These are phyloP conservation scores for Phymorhynchus buccinoides DNA, from an alignment of 1,140 invertebrate genomes.

Conservation along the genomic window DNA sequence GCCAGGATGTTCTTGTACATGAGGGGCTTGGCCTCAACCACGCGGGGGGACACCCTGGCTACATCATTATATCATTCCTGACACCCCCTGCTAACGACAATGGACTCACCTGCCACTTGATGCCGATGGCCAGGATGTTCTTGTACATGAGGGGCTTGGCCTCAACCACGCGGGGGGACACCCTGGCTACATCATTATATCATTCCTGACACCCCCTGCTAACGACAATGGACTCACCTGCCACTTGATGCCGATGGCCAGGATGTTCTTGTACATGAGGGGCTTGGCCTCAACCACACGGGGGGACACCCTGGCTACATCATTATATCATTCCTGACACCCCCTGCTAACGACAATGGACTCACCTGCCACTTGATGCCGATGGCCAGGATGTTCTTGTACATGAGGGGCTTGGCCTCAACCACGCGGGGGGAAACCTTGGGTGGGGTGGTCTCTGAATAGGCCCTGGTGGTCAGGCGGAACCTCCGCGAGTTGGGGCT, in stretches of 20 bases:
- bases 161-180: constrained; percentile 82
- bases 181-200: no score
- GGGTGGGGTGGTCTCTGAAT: constrained; percentile 82
- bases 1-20: constrained; percentile 74
- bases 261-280: constrained; percentile 72
- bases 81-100: no score
- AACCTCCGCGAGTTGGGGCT: constrained; percentile 82
- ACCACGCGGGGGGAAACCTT: constrained; percentile 83
- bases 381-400: constrained; percentile 76
- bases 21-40: constrained; percentile 82
- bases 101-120: constrained; percentile 87
- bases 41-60: constrained; percentile 81
- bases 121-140: constrained; percentile 77
- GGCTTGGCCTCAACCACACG: constrained; percentile 83
- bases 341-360: no score
- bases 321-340: no score
- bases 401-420: constrained; percentile 79
- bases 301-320: no score
- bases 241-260: constrained; percentile 84
- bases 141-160: constrained; percentile 78
- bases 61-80: no score
- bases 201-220: no score
- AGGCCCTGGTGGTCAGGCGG: constrained; percentile 71
- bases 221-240: no score
- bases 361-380: constrained; percentile 85